Percentiles rank a stretch among this genome's conserved stretches.
These are phyloP conservation scores for Drosophila navojoa DNA, from an alignment of 1,140 invertebrate genomes.

Conservation along the genomic window DNA sequence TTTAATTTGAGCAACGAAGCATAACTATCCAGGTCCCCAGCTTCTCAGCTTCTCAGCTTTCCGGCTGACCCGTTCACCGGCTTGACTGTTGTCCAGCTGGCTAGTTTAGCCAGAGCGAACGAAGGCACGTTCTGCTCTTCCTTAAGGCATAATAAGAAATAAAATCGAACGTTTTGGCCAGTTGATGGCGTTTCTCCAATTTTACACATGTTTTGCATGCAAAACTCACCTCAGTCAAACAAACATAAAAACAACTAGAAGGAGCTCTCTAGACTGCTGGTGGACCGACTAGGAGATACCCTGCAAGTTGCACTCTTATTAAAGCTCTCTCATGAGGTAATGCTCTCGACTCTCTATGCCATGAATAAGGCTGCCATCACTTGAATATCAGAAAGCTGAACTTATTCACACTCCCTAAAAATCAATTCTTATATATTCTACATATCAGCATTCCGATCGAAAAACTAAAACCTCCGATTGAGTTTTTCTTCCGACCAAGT, in stretches of 20 bases:
- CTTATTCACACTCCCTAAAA: too few species aligned
- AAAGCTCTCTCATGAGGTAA: too few species aligned
- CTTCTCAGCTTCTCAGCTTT: neutral
- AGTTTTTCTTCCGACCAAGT: too few species aligned
- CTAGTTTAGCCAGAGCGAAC: constrained; percentile 25
- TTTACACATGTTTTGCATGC: constrained; percentile 77
- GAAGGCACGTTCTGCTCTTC: constrained; percentile 49
- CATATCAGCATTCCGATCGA: too few species aligned
- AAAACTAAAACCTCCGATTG: too few species aligned
- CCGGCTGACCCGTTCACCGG: neutral
- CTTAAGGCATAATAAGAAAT: constrained; percentile 15
- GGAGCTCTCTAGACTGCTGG: too few species aligned
- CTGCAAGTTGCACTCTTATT: neutral
- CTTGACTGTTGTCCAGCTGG: constrained; percentile 24
- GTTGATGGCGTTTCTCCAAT: constrained; percentile 63
- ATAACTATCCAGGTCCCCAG: constrained; percentile 36
- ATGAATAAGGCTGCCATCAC: too few species aligned
- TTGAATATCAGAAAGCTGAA: too few species aligned
- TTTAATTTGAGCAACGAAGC: constrained; percentile 67
- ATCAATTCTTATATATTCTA: too few species aligned
- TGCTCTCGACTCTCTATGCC: too few species aligned
- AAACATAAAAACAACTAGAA: constrained; percentile 39
- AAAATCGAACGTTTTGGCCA: constrained; percentile 24
- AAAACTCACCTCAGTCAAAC: constrained; percentile 55
- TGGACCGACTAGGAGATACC: neutral